phyloP scores from a whole-genome alignment of 2,888 invertebrate genomes.

The Rhodophaea formosa region DNA sequence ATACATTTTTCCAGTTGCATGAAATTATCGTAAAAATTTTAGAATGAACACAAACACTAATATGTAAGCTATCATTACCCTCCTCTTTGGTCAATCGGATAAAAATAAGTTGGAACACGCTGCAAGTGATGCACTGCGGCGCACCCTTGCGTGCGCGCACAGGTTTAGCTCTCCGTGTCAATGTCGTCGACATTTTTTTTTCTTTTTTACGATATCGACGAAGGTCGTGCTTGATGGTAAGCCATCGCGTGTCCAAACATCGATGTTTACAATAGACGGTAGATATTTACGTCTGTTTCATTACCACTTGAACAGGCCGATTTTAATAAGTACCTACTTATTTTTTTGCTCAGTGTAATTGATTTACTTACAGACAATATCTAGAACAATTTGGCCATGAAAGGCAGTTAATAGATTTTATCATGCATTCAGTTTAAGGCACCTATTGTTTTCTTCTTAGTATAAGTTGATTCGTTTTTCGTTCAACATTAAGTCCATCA shows the following conservation, averaged over 20 bases:
- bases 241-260: slow-evolving; percentile 62
- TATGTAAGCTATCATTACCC: too few species aligned
- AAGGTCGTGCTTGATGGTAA: slow-evolving; percentile 67
- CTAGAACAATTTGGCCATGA: slow-evolving; percentile 12
- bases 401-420: slow-evolving; percentile 11
- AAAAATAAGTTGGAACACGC: slow-evolving; percentile 1
- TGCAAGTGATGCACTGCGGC: slow-evolving; percentile 38
- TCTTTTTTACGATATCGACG: slow-evolving; percentile 66
- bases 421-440: not conserved
- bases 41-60: too few species aligned
- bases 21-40: too few species aligned
- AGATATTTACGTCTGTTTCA: slow-evolving; percentile 23
- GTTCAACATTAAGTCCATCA: not conserved
- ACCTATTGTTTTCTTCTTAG: not conserved
- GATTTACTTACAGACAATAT: not conserved
- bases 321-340: slow-evolving; percentile 8
- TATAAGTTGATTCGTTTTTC: not conserved
- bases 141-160: slow-evolving; percentile 74
- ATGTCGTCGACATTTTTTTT: slow-evolving; percentile 64
- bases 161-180: slow-evolving; percentile 63
- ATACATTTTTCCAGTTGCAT: too few species aligned
- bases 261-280: slow-evolving; percentile 52
- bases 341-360: slow-evolving; percentile 7
- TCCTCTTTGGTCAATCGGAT: not conserved
- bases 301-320: slow-evolving; percentile 12